Conservation (phyloP, 1,140 invertebrate genomes). For the Drosophila persimilis region DNA sequence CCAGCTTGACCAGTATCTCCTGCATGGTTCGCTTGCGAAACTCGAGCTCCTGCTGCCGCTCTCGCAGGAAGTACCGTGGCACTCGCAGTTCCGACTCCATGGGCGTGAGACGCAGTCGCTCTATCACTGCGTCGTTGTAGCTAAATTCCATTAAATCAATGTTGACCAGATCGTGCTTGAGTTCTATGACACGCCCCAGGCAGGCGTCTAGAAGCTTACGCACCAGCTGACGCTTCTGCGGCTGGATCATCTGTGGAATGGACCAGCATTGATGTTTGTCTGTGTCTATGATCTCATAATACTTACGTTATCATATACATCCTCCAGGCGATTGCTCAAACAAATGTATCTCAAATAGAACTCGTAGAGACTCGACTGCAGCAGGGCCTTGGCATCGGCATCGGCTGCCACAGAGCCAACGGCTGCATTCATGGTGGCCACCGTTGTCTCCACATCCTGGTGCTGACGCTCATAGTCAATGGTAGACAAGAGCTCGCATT, state of each 20-base stretch:
- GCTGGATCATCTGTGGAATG: slow-evolving; percentile 89
- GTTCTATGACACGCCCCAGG: slow-evolving; percentile 90
- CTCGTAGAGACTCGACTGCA: slow-evolving; percentile 73
- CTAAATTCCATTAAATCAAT: slow-evolving; percentile 93
- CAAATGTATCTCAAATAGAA: slow-evolving; percentile 88
- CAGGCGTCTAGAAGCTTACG: slow-evolving; percentile 90
- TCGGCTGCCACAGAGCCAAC: slow-evolving; percentile 59
- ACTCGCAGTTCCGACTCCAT: slow-evolving; percentile 87
- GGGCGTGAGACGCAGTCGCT: slow-evolving; percentile 86
- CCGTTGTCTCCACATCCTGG: slow-evolving; percentile 75
- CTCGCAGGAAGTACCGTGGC: slow-evolving; percentile 88
- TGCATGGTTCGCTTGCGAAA: slow-evolving; percentile 86
- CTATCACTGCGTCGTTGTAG: slow-evolving; percentile 91
- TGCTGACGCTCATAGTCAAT: slow-evolving; percentile 86
- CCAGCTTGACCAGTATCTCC: slow-evolving; percentile 87
- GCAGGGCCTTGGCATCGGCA: slow-evolving; percentile 55
- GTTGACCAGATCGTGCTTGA: slow-evolving; percentile 93
- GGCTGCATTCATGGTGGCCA: slow-evolving; percentile 62
- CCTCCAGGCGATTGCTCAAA: slow-evolving; percentile 89
- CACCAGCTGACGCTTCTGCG: slow-evolving; percentile 93
- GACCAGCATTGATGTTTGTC: not conserved
- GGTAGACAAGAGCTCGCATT: slow-evolving; percentile 87
- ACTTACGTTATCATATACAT: slow-evolving; percentile 91
- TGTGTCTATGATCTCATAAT: not conserved
- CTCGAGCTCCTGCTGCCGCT: slow-evolving; percentile 86